Evolutionary conservation across 2,888 invertebrate genomes (phyloP).

Genomic region (Meiosimyza platycephala): DNA sequence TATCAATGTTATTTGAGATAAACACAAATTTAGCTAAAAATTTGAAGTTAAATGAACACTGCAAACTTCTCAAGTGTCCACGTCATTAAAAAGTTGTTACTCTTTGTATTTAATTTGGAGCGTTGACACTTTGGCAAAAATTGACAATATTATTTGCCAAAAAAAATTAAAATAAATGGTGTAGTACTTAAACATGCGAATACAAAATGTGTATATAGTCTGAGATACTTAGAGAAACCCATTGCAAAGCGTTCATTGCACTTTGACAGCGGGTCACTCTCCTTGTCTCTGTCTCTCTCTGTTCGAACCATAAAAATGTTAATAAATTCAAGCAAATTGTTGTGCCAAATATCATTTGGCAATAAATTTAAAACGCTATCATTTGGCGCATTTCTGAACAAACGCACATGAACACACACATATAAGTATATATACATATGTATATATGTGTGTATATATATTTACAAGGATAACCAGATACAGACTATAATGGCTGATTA

Average conservation of each 20-base stretch:
- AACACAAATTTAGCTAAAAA: too few relatives aligned
- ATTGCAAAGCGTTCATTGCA: conserved; percentile 8
- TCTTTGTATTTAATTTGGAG: neutral
- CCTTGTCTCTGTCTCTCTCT: too few relatives aligned
- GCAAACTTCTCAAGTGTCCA: neutral
- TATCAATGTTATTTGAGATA: too few relatives aligned
- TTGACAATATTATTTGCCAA: conserved; percentile 4
- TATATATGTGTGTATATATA: too few relatives aligned
- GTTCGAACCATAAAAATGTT: neutral
- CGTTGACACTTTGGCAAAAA: neutral
- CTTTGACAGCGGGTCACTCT: neutral
- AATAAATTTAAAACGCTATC: neutral
- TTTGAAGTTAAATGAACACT: too few relatives aligned
- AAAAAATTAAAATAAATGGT: conserved; percentile 12
- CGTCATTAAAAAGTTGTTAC: conserved; percentile 13
- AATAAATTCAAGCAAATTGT: conserved; percentile 1
- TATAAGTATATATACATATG: neutral
- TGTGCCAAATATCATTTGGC: conserved; percentile 2
- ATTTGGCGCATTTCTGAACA: neutral
- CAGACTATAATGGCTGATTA: neutral
- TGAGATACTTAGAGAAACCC: neutral
- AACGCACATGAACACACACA: neutral
- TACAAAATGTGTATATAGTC: neutral
- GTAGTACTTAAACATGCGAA: neutral
- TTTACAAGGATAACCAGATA: neutral